These are phyloP conservation scores for Antheraea yamamai DNA, from an alignment of 2,888 invertebrate genomes.

Conservation along the genomic window DNA sequence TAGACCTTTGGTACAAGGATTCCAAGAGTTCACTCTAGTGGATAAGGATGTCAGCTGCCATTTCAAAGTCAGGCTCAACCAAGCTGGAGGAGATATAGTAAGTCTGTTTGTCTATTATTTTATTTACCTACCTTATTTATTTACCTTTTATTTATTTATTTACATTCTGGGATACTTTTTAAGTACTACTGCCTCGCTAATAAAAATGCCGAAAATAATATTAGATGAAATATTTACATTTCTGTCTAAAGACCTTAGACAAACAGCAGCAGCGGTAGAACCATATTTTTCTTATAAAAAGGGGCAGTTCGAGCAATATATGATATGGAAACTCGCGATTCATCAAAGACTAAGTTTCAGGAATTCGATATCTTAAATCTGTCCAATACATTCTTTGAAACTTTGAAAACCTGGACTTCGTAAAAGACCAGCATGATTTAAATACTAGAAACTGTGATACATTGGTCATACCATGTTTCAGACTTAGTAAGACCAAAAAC, in stretches of 20 bases:
- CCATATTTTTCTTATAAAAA: background rate
- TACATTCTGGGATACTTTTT: background rate
- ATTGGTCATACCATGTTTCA: too few species aligned
- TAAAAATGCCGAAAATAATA: background rate
- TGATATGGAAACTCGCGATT: too few species aligned
- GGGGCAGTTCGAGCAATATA: too few species aligned
- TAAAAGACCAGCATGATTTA: too few species aligned
- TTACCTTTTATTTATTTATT: too few species aligned
- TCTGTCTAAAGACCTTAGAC: background rate
- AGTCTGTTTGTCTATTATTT: conserved; percentile 26
- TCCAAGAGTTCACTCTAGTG: conserved; percentile 60
- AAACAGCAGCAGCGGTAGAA: too few species aligned
- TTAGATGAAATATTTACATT: background rate
- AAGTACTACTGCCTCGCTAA: background rate
- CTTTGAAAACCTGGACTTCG: too few species aligned
- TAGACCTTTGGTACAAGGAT: conserved; percentile 53
- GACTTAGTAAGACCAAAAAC: too few species aligned
- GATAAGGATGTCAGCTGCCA: conserved; percentile 66
- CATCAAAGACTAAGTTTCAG: too few species aligned
- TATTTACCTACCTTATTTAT: background rate
- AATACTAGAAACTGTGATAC: too few species aligned
- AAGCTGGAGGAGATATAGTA: conserved; percentile 50
- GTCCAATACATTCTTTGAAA: too few species aligned
- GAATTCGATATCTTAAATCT: too few species aligned
- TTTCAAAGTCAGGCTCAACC: conserved; percentile 55